Evolutionary conservation across 2,888 invertebrate species (phyloP).

Genomic region (Frankliniella fusca): DNA sequence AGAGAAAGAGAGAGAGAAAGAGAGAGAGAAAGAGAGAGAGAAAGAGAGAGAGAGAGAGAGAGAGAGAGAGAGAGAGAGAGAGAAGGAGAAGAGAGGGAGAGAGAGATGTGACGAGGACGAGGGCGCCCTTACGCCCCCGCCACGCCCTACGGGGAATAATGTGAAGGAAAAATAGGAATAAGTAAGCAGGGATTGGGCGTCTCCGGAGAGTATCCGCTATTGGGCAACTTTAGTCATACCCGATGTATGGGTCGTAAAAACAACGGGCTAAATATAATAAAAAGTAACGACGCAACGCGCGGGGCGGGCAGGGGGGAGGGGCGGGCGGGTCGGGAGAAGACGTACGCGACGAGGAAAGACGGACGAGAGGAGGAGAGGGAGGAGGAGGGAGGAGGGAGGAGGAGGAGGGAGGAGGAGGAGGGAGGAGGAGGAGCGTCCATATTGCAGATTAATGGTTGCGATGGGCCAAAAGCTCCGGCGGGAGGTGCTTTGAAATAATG

Average conservation of each 20-base stretch:
- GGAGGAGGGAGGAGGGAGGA: background rate
- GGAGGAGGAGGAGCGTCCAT: background rate
- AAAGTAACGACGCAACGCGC: background rate
- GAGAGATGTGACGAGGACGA: no score
- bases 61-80: background rate
- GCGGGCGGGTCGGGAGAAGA: background rate
- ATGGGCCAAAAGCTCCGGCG: slow-evolving; percentile 23
- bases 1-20: background rate
- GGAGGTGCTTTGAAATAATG: slow-evolving; percentile 26
- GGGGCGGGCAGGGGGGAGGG: background rate
- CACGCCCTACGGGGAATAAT: background rate
- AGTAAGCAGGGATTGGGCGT: slow-evolving; percentile 6
- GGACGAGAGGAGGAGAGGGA: background rate
- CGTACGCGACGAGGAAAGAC: background rate
- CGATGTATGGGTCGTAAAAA: slow-evolving; percentile 26
- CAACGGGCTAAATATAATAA: slow-evolving; percentile 26
- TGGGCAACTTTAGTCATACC: slow-evolving; percentile 24
- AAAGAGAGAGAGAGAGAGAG: background rate
- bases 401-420: background rate
- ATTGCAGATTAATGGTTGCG: slow-evolving; percentile 26
- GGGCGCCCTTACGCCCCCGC: background rate
- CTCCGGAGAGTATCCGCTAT: slow-evolving; percentile 8
- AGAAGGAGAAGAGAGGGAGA: background rate
- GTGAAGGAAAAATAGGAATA: slow-evolving; percentile 20
- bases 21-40: background rate